phyloP scores from a whole-genome alignment of 2,888 invertebrate species.

The Ophion costatus region DNA sequence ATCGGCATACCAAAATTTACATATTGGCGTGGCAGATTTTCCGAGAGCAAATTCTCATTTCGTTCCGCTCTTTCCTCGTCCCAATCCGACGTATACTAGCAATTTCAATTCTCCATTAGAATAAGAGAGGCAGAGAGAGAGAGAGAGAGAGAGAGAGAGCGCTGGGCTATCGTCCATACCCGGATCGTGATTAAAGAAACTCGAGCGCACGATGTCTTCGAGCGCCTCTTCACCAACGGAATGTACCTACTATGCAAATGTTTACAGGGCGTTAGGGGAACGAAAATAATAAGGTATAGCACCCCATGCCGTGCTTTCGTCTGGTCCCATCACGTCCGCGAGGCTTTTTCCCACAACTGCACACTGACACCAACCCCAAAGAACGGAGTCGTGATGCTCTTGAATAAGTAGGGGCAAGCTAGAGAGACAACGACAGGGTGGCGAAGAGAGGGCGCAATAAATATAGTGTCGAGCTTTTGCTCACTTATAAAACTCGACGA shows the following conservation, averaged over 20 bases:
- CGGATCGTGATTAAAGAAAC: slow-evolving; percentile 62
- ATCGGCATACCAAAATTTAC: slow-evolving; percentile 26
- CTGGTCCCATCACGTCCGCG: slow-evolving; percentile 33
- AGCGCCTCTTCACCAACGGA: slow-evolving; percentile 55
- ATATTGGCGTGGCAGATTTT: slow-evolving; percentile 24
- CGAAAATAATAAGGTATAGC: slow-evolving; percentile 76
- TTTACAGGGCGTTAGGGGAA: slow-evolving; percentile 74
- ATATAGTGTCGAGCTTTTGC: slow-evolving; percentile 46
- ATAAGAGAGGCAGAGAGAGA: slow-evolving; percentile 15
- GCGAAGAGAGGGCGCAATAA: slow-evolving; percentile 8
- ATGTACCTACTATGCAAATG: slow-evolving; percentile 73
- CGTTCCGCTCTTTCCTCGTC: slow-evolving; percentile 14
- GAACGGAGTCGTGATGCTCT: neutral
- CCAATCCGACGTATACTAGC: slow-evolving; percentile 3
- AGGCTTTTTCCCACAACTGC: slow-evolving; percentile 24
- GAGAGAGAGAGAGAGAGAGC: slow-evolving; percentile 10
- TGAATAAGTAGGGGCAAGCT: neutral
- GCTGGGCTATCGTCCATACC: slow-evolving; percentile 36
- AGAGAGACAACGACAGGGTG: neutral
- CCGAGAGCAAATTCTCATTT: slow-evolving; percentile 36
- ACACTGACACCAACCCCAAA: slow-evolving; percentile 51
- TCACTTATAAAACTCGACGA: slow-evolving; percentile 59
- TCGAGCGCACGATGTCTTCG: slow-evolving; percentile 33
- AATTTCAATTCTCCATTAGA: slow-evolving; percentile 39
- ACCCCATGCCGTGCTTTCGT: slow-evolving; percentile 57